Percentiles rank a stretch among this genome's conserved stretches.
phyloP scores from a whole-genome alignment of 2,113 vertebrate species.

The Acinonyx jubatus region DNA sequence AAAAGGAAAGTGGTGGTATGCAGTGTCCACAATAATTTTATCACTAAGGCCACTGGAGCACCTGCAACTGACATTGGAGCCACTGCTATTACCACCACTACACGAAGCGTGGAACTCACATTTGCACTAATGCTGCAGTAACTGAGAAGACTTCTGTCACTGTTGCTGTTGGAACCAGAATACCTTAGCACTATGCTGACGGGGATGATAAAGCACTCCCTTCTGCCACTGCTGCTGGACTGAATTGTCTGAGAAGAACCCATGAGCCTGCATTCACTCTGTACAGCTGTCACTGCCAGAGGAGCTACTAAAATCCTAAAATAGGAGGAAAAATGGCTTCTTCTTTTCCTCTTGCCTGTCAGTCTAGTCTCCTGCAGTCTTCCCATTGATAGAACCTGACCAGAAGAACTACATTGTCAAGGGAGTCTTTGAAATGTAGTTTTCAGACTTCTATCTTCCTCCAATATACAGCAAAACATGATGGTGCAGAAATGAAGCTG shows the following conservation, averaged over 20 bases:
- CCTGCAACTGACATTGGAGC: neutral
- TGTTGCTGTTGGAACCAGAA: neutral
- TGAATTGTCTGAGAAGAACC: neutral
- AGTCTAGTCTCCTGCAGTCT: neutral
- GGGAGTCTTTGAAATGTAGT: neutral
- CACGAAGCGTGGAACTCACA: neutral
- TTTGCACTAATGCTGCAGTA: neutral
- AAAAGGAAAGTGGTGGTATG: neutral
- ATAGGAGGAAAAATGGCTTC: neutral
- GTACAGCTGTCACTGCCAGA: neutral
- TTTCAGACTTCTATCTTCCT: neutral
- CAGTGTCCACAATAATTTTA: neutral
- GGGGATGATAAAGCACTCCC: neutral
- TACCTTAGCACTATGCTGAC: neutral
- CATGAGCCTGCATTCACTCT: neutral
- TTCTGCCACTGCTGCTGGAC: neutral
- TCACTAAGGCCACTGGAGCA: neutral
- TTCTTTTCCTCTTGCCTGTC: neutral
- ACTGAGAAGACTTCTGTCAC: neutral
- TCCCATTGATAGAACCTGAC: neutral
- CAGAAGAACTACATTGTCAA: neutral
- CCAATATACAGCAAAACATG: neutral
- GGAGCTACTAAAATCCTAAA: neutral
- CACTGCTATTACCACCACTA: neutral
- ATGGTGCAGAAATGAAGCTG: neutral